A percentile compares a stretch with the other conserved stretches of the same genome.
These are phyloP conservation scores for Helostoma temminkii DNA, from an alignment of 2,797 vertebrate genomes.

Conservation along the genomic window DNA sequence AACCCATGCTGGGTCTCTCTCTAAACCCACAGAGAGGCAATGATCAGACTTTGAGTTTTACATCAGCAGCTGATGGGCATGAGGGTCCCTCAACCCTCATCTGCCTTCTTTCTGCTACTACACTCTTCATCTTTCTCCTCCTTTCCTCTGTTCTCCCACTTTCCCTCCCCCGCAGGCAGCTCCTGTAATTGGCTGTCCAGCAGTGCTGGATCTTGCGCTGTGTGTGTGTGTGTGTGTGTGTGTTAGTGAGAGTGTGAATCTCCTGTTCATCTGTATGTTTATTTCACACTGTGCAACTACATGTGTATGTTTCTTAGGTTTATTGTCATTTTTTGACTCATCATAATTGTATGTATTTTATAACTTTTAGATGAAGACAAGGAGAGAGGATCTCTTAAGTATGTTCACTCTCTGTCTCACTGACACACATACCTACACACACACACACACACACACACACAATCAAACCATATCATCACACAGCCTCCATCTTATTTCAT, in stretches of 20 bases:
- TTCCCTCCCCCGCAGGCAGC: conserved; percentile 53
- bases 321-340: conserved; percentile 24
- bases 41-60: conserved; percentile 71
- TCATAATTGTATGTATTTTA: conserved; percentile 36
- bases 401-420: not conserved
- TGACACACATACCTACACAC: not conserved
- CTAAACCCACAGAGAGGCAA: conserved; percentile 51
- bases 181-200: conserved; percentile 66
- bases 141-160: conserved; percentile 30
- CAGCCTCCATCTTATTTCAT: conserved; percentile 6
- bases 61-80: conserved; percentile 66
- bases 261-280: not conserved
- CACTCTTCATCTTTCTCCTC: conserved; percentile 51
- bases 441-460: not conserved
- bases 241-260: conserved; percentile 3
- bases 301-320: not conserved
- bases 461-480: not conserved
- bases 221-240: conserved; percentile 3
- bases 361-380: conserved; percentile 41
- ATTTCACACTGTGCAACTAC: not conserved
- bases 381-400: conserved; percentile 25
- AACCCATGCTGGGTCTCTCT: conserved; percentile 21
- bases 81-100: conserved; percentile 51
- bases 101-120: conserved; percentile 32
- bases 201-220: conserved; percentile 22